Evolutionary conservation across 2,888 invertebrate genomes (phyloP).

Genomic region (Psylliodes chrysocephalus): DNA sequence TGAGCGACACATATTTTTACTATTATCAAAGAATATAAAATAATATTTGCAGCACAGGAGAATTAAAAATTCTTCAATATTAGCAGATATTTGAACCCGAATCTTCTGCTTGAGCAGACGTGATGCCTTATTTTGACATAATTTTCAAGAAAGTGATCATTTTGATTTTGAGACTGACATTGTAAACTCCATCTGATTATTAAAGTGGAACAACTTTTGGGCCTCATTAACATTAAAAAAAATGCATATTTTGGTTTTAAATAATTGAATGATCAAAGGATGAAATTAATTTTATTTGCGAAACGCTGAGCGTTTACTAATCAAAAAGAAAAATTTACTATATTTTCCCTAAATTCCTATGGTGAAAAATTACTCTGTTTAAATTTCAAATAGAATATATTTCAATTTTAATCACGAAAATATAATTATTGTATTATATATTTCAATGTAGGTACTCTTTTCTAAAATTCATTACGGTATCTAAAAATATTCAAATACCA

Average conservation of each 20-base stretch:
- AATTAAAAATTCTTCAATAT: no score
- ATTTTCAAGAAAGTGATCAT: no score
- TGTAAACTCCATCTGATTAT: no score
- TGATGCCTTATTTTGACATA: no score
- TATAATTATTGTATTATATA: constrained; percentile 46
- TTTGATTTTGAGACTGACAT: no score
- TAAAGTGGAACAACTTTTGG: no score
- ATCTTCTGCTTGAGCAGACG: no score
- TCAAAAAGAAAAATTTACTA: constrained; percentile 22
- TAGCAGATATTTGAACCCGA: no score
- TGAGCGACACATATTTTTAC: no score
- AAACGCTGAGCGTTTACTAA: neutral
- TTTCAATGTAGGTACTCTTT: constrained; percentile 40
- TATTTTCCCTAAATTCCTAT: constrained; percentile 23
- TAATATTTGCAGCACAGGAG: no score
- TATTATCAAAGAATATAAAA: no score
- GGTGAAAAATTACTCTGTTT: constrained; percentile 40
- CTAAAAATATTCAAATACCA: constrained; percentile 46
- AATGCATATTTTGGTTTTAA: neutral
- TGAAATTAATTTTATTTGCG: constrained; percentile 16
- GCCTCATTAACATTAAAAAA: neutral
- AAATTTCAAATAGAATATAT: constrained; percentile 42
- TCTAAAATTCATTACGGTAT: constrained; percentile 44
- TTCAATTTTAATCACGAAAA: constrained; percentile 47
- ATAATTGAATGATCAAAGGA: neutral